Evolutionary conservation across 2,113 vertebrate species (phyloP).

Genomic region (Tragelaphus strepsiceros): DNA sequence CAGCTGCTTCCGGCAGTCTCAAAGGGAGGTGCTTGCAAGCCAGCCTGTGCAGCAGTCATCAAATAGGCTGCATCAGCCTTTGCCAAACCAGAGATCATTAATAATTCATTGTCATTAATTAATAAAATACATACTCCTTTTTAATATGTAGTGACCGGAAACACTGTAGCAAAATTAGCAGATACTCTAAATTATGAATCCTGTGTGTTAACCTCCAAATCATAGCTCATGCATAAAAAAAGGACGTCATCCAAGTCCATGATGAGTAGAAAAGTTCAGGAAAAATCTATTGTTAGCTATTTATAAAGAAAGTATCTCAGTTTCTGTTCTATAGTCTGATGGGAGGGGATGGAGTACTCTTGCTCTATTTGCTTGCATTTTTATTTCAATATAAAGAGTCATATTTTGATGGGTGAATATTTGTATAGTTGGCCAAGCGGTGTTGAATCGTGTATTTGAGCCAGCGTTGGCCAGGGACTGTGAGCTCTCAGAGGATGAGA

Average conservation of each 20-base stretch:
- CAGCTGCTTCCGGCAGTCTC: neutral
- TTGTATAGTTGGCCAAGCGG: neutral
- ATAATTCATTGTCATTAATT: neutral
- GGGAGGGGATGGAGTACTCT: neutral
- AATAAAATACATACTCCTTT: conserved; percentile 1
- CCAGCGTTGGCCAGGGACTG: neutral
- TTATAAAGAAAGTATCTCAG: neutral
- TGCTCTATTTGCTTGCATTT: neutral
- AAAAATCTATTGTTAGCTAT: neutral
- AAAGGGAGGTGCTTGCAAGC: neutral
- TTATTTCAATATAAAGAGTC: neutral
- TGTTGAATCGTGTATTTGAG: neutral
- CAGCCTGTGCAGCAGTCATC: neutral
- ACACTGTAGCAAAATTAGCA: neutral
- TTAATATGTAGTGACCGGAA: neutral
- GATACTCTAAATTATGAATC: neutral
- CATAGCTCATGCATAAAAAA: neutral
- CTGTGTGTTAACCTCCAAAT: neutral
- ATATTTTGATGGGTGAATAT: neutral
- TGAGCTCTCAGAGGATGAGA: neutral
- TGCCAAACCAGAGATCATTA: neutral
- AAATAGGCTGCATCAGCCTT: neutral
- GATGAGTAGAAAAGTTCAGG: neutral
- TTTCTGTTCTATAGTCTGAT: neutral
- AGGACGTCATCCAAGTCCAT: neutral